A percentile compares a stretch with the other conserved stretches of the same genome.
Evolutionary conservation across 2,797 vertebrate species (phyloP).

Genomic region (Periparus ater): DNA sequence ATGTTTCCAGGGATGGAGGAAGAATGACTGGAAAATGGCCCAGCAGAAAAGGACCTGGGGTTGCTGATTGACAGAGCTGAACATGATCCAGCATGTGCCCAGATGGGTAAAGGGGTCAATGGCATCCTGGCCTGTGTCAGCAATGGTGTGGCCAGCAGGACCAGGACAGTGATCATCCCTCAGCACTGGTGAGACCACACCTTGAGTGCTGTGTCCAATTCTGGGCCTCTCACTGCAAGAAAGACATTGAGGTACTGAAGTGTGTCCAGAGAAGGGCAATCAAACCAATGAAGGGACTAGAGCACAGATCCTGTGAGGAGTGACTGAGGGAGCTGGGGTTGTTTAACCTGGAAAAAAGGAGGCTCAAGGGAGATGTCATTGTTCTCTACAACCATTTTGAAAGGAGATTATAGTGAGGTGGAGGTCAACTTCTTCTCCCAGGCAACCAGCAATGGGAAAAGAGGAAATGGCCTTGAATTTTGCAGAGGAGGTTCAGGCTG

Average conservation of each 20-base stretch:
- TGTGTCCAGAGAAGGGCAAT: no score
- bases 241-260: background rate
- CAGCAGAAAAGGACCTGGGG: background rate
- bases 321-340: background rate
- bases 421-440: background rate
- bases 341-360: background rate
- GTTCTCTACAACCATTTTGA: background rate
- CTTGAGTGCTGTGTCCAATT: background rate
- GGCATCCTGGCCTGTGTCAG: background rate
- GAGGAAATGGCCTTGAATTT: background rate
- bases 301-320: background rate
- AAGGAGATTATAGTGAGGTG: background rate
- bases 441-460: background rate
- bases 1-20: background rate
- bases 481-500: background rate
- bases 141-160: background rate
- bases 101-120: background rate
- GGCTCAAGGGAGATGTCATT: rapidly evolving
- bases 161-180: background rate
- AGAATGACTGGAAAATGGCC: background rate
- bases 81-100: background rate
- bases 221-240: background rate
- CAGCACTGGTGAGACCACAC: background rate
- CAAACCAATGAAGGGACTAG: background rate
- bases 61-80: background rate